Percentiles rank a stretch among this genome's conserved stretches.
These are phyloP conservation scores for Perca schrenkii DNA, from an alignment of 2,113 vertebrate genomes.

Conservation along the genomic window DNA sequence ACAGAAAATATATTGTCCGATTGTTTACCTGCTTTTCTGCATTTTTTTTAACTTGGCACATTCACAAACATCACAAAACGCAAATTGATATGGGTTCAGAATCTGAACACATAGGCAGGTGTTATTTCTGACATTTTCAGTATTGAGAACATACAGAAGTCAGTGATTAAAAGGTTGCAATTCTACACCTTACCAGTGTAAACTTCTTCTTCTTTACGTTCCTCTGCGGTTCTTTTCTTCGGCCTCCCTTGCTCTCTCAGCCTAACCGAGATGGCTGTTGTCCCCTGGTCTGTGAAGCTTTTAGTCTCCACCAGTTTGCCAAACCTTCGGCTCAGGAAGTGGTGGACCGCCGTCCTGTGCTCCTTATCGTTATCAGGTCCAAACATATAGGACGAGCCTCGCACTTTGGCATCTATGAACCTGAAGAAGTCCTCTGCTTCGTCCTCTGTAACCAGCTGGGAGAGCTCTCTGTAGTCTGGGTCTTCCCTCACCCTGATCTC, in stretches of 20 bases:
- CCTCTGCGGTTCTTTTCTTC: conserved; percentile 84
- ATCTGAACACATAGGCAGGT: neutral
- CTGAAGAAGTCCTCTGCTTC: conserved; percentile 92
- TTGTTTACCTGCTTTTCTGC: too few species aligned
- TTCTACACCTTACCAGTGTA: conserved; percentile 88
- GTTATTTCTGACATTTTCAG: neutral
- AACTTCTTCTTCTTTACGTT: conserved; percentile 79
- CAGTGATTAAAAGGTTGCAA: neutral
- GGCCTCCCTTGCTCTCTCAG: conserved; percentile 85
- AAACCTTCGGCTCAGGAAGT: conserved; percentile 91
- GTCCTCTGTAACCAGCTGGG: conserved; percentile 88
- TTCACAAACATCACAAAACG: neutral
- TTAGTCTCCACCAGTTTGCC: conserved; percentile 96
- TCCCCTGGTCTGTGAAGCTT: conserved; percentile 84
- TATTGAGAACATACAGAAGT: neutral
- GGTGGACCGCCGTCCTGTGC: conserved; percentile 91
- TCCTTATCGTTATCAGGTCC: conserved; percentile 88
- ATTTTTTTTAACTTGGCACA: neutral
- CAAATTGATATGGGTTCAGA: too few species aligned
- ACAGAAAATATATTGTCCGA: too few species aligned
- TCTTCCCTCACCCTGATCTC: conserved; percentile 92
- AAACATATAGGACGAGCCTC: conserved; percentile 90
- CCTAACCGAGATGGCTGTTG: conserved; percentile 87
- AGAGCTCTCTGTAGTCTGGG: conserved; percentile 89
- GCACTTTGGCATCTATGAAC: conserved; percentile 91